Base-by-base conservation (phyloP, 2,113 vertebrate genomes). In the Gnathochromis pfefferi region DNA sequence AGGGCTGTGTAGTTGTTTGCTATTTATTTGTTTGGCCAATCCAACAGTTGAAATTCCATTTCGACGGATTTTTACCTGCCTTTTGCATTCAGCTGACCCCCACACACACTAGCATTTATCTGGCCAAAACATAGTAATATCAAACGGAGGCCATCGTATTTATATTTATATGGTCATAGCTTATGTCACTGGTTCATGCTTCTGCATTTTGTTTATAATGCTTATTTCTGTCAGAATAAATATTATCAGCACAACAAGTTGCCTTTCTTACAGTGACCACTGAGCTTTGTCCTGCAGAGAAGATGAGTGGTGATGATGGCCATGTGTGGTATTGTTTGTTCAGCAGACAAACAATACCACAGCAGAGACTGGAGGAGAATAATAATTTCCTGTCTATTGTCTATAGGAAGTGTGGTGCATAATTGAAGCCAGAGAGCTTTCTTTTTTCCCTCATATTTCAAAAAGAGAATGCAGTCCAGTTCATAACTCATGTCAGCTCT, bases 391-490 rank as follows among this genome's bases (percentile, higher is more conserved):
- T 81, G 73, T 83, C 79, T 81, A 47, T 38, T 47, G 86, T 82
- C 45, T 54, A 19, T 82, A 83, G 84, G 68, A 91, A 89, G 68
- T 80, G 82, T 80, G 80, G 57, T 4, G 19, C 51, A 70, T 91
- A 89, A 92, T 82, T 79, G 60, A 88, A 92, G 85, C 81, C 87
- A 92, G 88, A 88, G 28, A 84, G 54, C 42, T 73, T 83, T 42
- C 81, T 85, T 53, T 23, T 45, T 31, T 0, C 38, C 68, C 21
- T 73, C 21, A 45, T 26, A 73, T 45, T 73, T 45, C 21, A 73
- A 73, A 16, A 17, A 26, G 68, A 90, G 85, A 58, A 89, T 84
- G 68, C 26, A 58, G 85, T 54, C 53, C 53, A 63, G 19, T 82
- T 85, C 78, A 85, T 89, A 91, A 88, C 68, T 87, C 82, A 60